These are phyloP conservation scores for Hystrix cristata DNA, from an alignment of 2,113 vertebrate genomes.

Conservation along the genomic window DNA sequence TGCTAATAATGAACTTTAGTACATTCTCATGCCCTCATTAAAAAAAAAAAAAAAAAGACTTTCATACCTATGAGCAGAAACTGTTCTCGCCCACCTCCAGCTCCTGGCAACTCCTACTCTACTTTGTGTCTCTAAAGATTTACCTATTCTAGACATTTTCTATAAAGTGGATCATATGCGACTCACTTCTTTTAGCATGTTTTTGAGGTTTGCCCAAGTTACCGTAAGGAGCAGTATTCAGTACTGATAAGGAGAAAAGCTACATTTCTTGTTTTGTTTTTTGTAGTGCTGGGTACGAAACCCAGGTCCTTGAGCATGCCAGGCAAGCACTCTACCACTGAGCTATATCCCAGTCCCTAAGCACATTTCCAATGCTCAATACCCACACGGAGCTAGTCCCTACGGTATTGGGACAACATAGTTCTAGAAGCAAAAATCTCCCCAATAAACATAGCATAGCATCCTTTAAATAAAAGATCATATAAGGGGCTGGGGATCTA, in stretches of 20 bases:
- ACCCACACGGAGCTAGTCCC: background rate
- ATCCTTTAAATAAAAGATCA: background rate
- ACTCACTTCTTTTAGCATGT: background rate
- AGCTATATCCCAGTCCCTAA: background rate
- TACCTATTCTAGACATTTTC: background rate
- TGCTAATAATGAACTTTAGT: background rate
- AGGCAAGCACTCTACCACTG: background rate
- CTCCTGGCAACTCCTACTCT: background rate
- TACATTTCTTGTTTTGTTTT: background rate
- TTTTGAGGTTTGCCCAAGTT: background rate
- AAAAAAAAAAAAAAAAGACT: background rate
- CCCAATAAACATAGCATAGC: conserved; percentile 49
- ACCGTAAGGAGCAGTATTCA: background rate
- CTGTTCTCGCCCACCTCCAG: background rate
- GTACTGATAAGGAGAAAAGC: background rate
- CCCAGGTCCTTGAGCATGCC: background rate
- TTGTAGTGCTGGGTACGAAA: background rate
- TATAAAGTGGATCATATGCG: background rate
- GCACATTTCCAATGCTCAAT: background rate
- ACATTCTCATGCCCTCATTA: background rate
- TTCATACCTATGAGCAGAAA: background rate
- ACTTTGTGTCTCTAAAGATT: background rate
- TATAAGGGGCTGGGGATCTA: background rate
- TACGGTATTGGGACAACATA: background rate
- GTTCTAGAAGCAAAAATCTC: background rate